Evolutionary conservation across 2,113 vertebrate genomes (phyloP).

Genomic region (Amblyopsis rosae): DNA sequence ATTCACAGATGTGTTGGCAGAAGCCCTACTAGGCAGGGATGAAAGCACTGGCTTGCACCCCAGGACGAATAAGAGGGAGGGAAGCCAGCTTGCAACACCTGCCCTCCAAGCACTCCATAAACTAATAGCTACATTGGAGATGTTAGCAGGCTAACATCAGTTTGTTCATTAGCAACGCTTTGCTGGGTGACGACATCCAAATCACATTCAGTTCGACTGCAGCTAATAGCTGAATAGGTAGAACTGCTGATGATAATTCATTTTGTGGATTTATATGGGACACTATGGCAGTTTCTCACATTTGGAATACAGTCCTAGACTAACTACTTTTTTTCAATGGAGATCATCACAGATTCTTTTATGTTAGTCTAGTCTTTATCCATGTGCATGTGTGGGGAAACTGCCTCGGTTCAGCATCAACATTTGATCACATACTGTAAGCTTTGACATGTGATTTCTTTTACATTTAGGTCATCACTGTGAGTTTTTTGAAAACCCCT

Average conservation of each 20-base stretch:
- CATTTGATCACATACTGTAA: neutral
- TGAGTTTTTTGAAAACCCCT: neutral
- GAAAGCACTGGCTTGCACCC: conserved; percentile 64
- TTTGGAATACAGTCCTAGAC: no score
- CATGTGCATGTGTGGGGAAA: no score
- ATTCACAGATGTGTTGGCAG: conserved; percentile 68
- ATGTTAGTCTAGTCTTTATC: no score
- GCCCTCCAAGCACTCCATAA: conserved; percentile 28
- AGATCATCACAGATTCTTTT: no score
- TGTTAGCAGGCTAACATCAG: conserved; percentile 54
- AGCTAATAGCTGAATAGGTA: conserved; percentile 52
- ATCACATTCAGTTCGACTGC: conserved; percentile 62
- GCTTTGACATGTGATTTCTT: neutral
- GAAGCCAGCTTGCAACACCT: conserved; percentile 39
- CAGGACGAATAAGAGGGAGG: conserved; percentile 51
- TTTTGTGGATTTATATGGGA: conserved; percentile 31
- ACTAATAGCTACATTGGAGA: conserved; percentile 31
- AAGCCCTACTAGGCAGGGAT: conserved; percentile 53
- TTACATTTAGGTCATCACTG: no score
- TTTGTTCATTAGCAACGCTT: conserved; percentile 65
- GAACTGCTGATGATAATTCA: conserved; percentile 48
- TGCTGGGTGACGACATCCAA: conserved; percentile 61
- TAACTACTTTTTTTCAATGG: no score
- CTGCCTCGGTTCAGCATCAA: no score
- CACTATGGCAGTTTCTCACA: neutral